Evolutionary conservation across 2,888 invertebrate genomes (phyloP), one percentile per base, ranked within the genome.

Genomic region (Anorthoa munda): DNA sequence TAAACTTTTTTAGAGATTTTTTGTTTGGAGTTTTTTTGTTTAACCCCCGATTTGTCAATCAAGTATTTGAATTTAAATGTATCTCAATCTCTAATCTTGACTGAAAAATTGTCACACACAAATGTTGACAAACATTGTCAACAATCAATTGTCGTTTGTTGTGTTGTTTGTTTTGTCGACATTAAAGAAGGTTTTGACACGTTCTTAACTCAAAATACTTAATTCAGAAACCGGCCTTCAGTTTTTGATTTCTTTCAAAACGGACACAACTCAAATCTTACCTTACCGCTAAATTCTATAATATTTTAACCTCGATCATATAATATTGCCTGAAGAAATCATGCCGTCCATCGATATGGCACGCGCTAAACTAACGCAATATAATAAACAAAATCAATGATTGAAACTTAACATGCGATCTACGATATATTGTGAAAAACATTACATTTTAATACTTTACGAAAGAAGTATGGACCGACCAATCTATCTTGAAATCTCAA

Each of bases 341-440:
- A 12, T 51, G 18, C n/a, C 12, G 2, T 18, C 56, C 26, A 56
- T 45, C 31, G 4, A n/a, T 76, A 61, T 18, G 13, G 58, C n/a
- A 75, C 15, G 31, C n/a, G 26, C 15, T 59, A 64, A 56, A 58
- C 68, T 45, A 77, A 72, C 80, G 66, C 58, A 66, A 72, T 66
- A 68, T 59, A 48, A 72, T 82, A 82, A 82, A 82, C 83, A 80
- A 18, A 55, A 45, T 21, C 46, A 69, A 18, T 69, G 71, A 83
- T 83, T 81, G 75, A 83, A 66, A 81, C 66, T 66, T 50, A 59
- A 51, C 80, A 78, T 70, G 79, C 73, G 12, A 63, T 21, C 50
- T n/a, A 60, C 59, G 53, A 69, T 72, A 77, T 81, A 71, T 72
- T 72, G 31, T 48, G 63, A 66, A 75, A 64, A 65, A 48, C 51